Conservation (phyloP, 2,888 invertebrate species). For the Drosophila pseudotakahashii region DNA sequence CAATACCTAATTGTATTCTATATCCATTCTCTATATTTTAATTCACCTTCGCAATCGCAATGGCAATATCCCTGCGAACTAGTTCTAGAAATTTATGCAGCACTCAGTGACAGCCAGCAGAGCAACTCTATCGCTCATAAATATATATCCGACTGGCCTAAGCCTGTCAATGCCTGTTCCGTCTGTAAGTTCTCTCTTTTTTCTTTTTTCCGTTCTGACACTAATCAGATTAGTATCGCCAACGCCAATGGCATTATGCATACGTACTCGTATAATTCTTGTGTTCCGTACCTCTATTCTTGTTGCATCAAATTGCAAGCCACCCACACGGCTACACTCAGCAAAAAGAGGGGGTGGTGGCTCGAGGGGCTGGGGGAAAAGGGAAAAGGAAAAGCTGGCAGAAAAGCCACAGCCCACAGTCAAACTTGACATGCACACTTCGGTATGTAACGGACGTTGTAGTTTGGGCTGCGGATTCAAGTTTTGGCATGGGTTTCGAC, state of each 20-base stretch:
- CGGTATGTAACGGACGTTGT: constrained; percentile 62
- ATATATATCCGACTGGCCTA: constrained; percentile 42
- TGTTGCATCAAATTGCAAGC: constrained; percentile 71
- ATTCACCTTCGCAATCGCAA: constrained; percentile 4
- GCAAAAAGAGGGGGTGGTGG: constrained; percentile 3
- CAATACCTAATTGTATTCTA: neutral
- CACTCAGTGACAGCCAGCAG: constrained; percentile 24
- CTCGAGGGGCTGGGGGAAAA: neutral
- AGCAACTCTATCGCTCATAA: constrained; percentile 55
- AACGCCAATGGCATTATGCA: constrained; percentile 60
- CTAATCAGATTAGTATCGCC: constrained; percentile 84
- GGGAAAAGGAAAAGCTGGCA: constrained; percentile 3
- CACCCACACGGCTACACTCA: constrained; percentile 23
- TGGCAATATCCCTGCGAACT: neutral
- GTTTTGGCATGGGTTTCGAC: constrained; percentile 26
- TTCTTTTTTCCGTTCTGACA: constrained; percentile 75
- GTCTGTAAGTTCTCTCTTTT: constrained; percentile 55
- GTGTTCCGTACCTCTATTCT: constrained; percentile 43
- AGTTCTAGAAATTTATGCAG: constrained; percentile 32
- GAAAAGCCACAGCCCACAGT: constrained; percentile 31
- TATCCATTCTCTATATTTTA: neutral
- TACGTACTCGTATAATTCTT: constrained; percentile 51
- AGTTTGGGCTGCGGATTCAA: constrained; percentile 42
- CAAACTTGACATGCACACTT: constrained; percentile 69
- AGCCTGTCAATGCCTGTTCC: constrained; percentile 64